A percentile compares a stretch with the other conserved stretches of the same genome.
Evolutionary conservation across 2,113 vertebrate genomes (phyloP).

Genomic region (Gopherus evgoodei): DNA sequence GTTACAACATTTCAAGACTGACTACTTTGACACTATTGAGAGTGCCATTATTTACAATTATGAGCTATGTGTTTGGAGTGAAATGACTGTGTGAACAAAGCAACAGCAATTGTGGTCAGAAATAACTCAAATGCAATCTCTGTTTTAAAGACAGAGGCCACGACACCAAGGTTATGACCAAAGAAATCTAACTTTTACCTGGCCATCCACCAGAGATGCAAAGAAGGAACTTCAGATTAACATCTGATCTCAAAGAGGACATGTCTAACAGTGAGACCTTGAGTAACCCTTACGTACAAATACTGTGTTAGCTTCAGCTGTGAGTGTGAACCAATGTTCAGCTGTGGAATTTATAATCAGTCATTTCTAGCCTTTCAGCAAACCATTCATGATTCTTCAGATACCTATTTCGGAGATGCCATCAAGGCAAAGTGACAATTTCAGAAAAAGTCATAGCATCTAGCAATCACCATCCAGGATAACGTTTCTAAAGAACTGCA

Average conservation of each 20-base stretch:
- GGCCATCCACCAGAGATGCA: neutral
- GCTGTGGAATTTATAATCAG: neutral
- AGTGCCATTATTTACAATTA: constrained; percentile 33
- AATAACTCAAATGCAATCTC: constrained; percentile 51
- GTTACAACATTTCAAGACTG: constrained; percentile 2
- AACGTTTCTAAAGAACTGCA: neutral
- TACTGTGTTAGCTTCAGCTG: constrained; percentile 1
- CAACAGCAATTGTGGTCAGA: constrained; percentile 7
- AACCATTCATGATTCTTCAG: neutral
- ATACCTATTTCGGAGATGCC: neutral
- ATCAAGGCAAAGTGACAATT: neutral
- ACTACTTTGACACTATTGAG: constrained; percentile 7
- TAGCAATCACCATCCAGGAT: neutral
- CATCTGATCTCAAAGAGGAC: neutral
- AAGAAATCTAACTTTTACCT: constrained; percentile 23
- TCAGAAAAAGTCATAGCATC: neutral
- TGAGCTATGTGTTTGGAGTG: neutral
- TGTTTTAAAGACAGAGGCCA: constrained; percentile 20
- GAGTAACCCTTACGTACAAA: neutral
- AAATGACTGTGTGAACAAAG: constrained; percentile 22
- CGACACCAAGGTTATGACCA: neutral
- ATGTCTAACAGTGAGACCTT: neutral
- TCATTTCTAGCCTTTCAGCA: neutral
- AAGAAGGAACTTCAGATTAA: constrained; percentile 1
- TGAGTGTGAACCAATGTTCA: neutral